phyloP scores from a whole-genome alignment of 2,888 invertebrate species.

The Phorcus lineatus region DNA sequence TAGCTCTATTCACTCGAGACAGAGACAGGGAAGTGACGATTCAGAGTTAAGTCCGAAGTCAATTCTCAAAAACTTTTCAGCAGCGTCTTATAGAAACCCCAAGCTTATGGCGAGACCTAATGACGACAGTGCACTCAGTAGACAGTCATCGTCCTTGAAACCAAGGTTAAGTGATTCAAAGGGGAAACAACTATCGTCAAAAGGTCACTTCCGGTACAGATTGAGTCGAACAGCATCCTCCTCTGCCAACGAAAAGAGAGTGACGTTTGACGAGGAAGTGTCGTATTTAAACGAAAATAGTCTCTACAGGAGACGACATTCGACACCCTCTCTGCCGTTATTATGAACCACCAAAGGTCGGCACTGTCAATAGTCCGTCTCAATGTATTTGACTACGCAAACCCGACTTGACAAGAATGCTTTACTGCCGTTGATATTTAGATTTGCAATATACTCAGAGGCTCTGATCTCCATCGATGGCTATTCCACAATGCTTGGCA shows the following conservation, averaged over 20 bases:
- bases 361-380: too few relatives aligned
- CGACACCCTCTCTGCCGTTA: neutral
- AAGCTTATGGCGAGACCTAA: neutral
- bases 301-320: neutral
- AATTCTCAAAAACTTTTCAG: conserved; percentile 2
- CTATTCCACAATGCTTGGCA: too few relatives aligned
- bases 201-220: neutral
- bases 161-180: neutral
- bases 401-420: too few relatives aligned
- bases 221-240: neutral
- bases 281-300: neutral
- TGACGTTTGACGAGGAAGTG: neutral
- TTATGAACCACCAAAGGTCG: neutral
- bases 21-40: neutral
- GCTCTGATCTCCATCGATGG: too few relatives aligned
- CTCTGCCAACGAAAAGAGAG: neutral
- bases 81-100: neutral
- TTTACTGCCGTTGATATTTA: too few relatives aligned
- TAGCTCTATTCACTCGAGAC: neutral
- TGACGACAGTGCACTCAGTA: neutral
- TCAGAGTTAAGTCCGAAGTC: neutral
- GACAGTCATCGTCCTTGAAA: neutral
- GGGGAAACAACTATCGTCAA: neutral
- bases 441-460: too few relatives aligned
- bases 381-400: too few relatives aligned